Evolutionary conservation across 2,113 vertebrate genomes (phyloP), one percentile per base, ranked within the genome.

Genomic region (Columba janthina): DNA sequence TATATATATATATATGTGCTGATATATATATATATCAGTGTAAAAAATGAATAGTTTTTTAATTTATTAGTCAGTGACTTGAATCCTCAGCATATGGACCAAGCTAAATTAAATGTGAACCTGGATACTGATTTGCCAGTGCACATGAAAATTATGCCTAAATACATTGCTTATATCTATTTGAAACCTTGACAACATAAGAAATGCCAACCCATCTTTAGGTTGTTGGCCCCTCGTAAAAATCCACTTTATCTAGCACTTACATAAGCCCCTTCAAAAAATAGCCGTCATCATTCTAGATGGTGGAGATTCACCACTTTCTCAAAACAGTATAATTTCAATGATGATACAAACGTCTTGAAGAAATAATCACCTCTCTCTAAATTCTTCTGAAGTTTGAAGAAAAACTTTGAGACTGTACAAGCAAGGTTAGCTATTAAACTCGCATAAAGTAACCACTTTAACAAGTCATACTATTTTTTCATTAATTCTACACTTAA

Each of bases 341-440:
- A 65, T 15, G 65, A 70, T 53, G 66, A 53, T 24, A 36, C 56
- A 86, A 83, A 83, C 18, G 26, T 70, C 83, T 84, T 54, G 53
- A 85, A 91, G 58, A 86, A 64, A 95, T 64, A 88, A 87, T 44
- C 69, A 76, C 92, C 85, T 74, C 51, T 58, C 78, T 85, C 90
- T 85, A 36, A 94, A 84, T 69, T 78, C 34, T 66, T 48, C 53
- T 44, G 34, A 64, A 97, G 88, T 97, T 92, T 91, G 48, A 72
- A 88, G 62, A 73, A 93, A 90, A 96, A 92, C 80, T 97, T 95
- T 86, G 64, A 84, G 64, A 65, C 60, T 54, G 22, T 25, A 83
- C 61, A 76, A 58, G 14, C 19, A 64, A 34, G 19, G 38, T 56
- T 75, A 75, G 69, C 67, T 86, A 64, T 19, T 53, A 54, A 58